Evolutionary conservation across 2,888 invertebrate genomes (phyloP).

Genomic region (Synanthedon tipuliformis): DNA sequence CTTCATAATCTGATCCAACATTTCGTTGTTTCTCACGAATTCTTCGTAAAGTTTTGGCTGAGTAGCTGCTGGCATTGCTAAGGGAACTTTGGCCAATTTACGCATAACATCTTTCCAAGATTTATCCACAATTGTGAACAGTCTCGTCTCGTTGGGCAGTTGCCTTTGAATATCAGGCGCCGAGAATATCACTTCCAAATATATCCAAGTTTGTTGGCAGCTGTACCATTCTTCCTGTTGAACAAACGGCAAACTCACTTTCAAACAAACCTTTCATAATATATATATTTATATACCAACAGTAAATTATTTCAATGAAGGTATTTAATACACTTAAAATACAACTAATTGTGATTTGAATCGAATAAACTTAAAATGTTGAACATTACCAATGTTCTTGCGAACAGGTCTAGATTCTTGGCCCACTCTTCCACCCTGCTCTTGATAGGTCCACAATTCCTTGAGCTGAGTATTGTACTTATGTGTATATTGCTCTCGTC

Average conservation of each 20-base stretch:
- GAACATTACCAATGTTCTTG: constrained; percentile 78
- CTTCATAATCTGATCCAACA: constrained; percentile 89
- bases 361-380: not conserved
- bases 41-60: constrained; percentile 77
- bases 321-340: no score
- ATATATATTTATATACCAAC: no score
- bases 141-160: constrained; percentile 88
- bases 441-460: constrained; percentile 87
- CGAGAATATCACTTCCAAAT: constrained; percentile 93
- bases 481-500: constrained; percentile 91
- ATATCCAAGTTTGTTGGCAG: constrained; percentile 94
- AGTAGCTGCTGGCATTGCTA: constrained; percentile 85
- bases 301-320: no score
- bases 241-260: not conserved
- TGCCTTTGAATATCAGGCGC: constrained; percentile 95
- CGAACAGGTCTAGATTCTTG: constrained; percentile 80
- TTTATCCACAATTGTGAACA: constrained; percentile 88
- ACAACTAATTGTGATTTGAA: not conserved
- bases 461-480: constrained; percentile 87
- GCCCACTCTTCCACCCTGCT: constrained; percentile 86
- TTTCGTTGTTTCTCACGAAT: constrained; percentile 78
- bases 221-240: constrained; percentile 87
- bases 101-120: constrained; percentile 92
- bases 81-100: constrained; percentile 80
- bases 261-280: not conserved